Base-by-base conservation (phyloP, 1,140 invertebrate species). In the Solen grandis region DNA sequence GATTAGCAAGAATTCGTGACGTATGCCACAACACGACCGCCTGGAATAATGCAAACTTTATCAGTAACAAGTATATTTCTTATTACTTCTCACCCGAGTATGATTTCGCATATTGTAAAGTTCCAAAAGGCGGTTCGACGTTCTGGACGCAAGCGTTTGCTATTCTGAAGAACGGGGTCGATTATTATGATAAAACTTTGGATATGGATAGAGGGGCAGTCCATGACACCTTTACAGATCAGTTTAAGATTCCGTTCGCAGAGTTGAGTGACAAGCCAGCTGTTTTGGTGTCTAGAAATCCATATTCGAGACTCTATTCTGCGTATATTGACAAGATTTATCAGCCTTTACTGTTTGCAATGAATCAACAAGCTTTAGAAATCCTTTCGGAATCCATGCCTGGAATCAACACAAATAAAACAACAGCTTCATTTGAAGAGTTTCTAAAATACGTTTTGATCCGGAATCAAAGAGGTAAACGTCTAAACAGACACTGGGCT, bases 51-150 rank as follows among this genome's bases (percentile, higher is more conserved):
- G n/a, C n/a, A n/a, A n/a, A n/a, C n/a, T n/a, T n/a, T n/a, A n/a
- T n/a, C n/a, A n/a, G n/a, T n/a, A n/a, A n/a, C n/a, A n/a, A n/a
- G n/a, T n/a, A n/a, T n/a, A n/a, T n/a, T n/a, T n/a, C n/a, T n/a
- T 70, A 5, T 36, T 70, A 55, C 19, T 35, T 36, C n/a, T 35
- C 50, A 5, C 8, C 1, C 0, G 13, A 2, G 1, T 70, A 70
- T 36, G n/a, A 36, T 2, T 57, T 70, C n/a, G 29, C 31, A 22
- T 70, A 70, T 31, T 70, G 68, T 33, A 70, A 70, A 29, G 68
- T n/a, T n/a, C n/a, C n/a, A n/a, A n/a, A n/a, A n/a, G n/a, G n/a
- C n/a, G n/a, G n/a, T n/a, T n/a, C n/a, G n/a, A n/a, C n/a, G n/a
- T n/a, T n/a, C n/a, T n/a, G n/a, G n/a, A n/a, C n/a, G n/a, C n/a